A percentile compares a stretch with the other conserved stretches of the same genome.
These are phyloP conservation scores for Drosophila limbata DNA, from an alignment of 2,888 invertebrate species.

Conservation along the genomic window DNA sequence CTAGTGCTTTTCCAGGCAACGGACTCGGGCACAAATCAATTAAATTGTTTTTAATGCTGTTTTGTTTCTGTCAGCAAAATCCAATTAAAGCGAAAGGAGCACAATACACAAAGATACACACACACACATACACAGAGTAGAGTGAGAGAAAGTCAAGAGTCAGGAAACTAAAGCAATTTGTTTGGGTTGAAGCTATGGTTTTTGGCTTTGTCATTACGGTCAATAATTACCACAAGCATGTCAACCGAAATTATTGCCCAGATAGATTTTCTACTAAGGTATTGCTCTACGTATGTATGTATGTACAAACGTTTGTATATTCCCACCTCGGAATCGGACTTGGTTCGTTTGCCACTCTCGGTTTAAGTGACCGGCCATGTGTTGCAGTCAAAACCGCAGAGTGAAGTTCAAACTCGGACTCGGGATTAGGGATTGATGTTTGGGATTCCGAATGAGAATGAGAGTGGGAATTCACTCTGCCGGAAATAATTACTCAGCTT, in stretches of 20 bases:
- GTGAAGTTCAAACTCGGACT: slow-evolving; percentile 43
- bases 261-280: slow-evolving; percentile 67
- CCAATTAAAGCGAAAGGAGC: slow-evolving; percentile 66
- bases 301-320: neutral
- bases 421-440: slow-evolving; percentile 6
- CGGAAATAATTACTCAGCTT: slow-evolving; percentile 81
- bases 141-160: slow-evolving; percentile 46
- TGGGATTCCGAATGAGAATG: slow-evolving; percentile 10
- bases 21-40: slow-evolving; percentile 45
- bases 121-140: slow-evolving; percentile 11
- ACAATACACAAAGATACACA: slow-evolving; percentile 13
- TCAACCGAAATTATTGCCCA: slow-evolving; percentile 83
- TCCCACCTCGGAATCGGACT: slow-evolving; percentile 12
- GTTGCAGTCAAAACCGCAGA: slow-evolving; percentile 76
- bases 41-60: slow-evolving; percentile 55
- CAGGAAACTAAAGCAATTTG: slow-evolving; percentile 77
- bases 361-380: slow-evolving; percentile 80
- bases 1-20: slow-evolving; percentile 32
- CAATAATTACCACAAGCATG: slow-evolving; percentile 84
- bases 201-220: slow-evolving; percentile 83
- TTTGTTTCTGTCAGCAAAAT: slow-evolving; percentile 55
- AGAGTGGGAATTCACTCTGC: slow-evolving; percentile 53
- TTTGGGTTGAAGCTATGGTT: slow-evolving; percentile 54
- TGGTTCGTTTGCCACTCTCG: slow-evolving; percentile 57
- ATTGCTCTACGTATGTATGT: neutral